Evolutionary conservation across 2,888 invertebrate genomes (phyloP), one percentile per base, ranked within the genome.

Genomic region (Parapristionchus giblindavisi): DNA sequence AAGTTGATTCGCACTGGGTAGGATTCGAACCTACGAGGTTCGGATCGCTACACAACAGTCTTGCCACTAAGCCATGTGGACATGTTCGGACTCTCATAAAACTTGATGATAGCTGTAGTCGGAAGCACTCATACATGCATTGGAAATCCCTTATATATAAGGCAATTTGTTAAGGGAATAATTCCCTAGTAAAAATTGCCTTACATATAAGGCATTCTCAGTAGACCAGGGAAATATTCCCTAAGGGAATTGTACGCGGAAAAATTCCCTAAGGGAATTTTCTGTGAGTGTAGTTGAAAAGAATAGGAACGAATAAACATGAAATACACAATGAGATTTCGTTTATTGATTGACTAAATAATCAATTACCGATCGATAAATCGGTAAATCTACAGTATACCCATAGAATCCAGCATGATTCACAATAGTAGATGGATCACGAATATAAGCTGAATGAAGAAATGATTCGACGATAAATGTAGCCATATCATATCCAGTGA

Each of bases 401-500:
- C 68, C 68, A 36, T 14, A 52, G 68, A 52, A 68, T 52, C 68
- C 68, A 1, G 68, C 68, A 68, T 68, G 68, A 21, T 68, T 52
- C 11, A 51, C 52, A 14, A 68, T 68, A 1, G 68, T 34, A 32
- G n/a, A 11, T 14, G 52, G 27, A 36, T 68, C 68, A 34, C 68
- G 21, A 14, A 68, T 21, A 51, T 68, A 38, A 17, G 68, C 51
- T 11, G 68, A 68, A 17, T 68, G 68, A 1, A 68, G 51, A 1
- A 68, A 34, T 24, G 68, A 68, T 52, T 68, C 68, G 34, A 68
- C 68, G 27, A 68, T 68, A 36, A 68, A 68, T 2, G 68, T 68
- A 0, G 68, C 68, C 68, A 68, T 68, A 14, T 68, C 68, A 52
- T 52, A 68, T 3, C 68, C 68, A 36, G 52, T 40, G n/a, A 29